These are phyloP conservation scores for Eupsittula cactorum DNA, from an alignment of 2,113 vertebrate species.

Conservation along the genomic window DNA sequence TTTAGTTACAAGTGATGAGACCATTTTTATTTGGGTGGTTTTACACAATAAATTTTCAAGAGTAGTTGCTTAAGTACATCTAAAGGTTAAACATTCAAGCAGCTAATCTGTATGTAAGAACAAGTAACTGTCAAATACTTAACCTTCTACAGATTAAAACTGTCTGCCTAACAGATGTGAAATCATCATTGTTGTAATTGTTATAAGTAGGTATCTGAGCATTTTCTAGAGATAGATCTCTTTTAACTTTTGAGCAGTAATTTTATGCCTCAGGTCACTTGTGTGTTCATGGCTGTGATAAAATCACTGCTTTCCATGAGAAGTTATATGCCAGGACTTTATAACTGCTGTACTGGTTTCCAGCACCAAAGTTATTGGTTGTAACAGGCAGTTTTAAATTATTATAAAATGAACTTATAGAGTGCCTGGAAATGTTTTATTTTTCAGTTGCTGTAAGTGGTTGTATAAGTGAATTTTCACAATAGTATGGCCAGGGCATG, in stretches of 20 bases:
- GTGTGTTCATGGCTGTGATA: constrained; percentile 12
- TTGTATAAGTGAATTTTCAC: constrained; percentile 8
- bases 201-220: constrained; percentile 67
- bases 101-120: constrained; percentile 73
- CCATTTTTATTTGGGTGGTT: constrained; percentile 68
- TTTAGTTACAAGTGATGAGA: constrained; percentile 40
- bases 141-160: constrained; percentile 78
- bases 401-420: constrained; percentile 27
- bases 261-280: constrained; percentile 66
- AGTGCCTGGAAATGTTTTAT: constrained; percentile 2
- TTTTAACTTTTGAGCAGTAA: constrained; percentile 37
- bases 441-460: not conserved
- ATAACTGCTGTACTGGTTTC: constrained; percentile 45
- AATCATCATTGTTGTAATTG: constrained; percentile 68
- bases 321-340: constrained; percentile 42
- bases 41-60: constrained; percentile 62
- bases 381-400: constrained; percentile 15
- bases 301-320: constrained; percentile 48
- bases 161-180: constrained; percentile 73
- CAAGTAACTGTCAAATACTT: constrained; percentile 76
- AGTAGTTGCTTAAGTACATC: constrained; percentile 63
- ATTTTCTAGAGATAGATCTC: constrained; percentile 51
- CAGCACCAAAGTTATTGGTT: constrained; percentile 32
- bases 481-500: not conserved
- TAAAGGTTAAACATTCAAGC: constrained; percentile 74